Evolutionary conservation across 1,140 invertebrate genomes (phyloP), one percentile per base, ranked within the genome.

Genomic region (Homalodisca vitripennis): DNA sequence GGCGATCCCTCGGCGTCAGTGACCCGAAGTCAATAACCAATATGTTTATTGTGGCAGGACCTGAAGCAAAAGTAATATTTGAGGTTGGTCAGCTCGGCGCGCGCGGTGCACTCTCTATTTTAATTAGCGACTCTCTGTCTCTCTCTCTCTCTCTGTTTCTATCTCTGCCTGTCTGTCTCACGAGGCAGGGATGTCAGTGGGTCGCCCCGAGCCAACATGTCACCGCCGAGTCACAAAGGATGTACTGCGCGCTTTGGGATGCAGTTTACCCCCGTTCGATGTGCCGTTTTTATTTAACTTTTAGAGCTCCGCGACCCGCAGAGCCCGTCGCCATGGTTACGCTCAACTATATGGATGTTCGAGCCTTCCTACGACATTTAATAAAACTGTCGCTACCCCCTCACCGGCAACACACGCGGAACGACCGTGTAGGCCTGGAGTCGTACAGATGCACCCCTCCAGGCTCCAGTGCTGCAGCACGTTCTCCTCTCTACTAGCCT

Each of bases 271-370:
- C 60, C 32, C 62, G 17, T 20, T 34, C 63, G 10, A 41, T 17
- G 22, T n/a, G 60, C 17, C 55, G 31, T 68, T 60, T 57, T 60
- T 30, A 34, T 57, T 68, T 68, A 60, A 32, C 51, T 68, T 68
- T 66, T 47, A 14, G 22, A 31, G 31, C n/a, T 63, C 34, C 60
- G 30, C 55, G 6, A 60, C 3, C 20, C 63, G 32, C 41, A 22
- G 26, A 66, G 63, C 34, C 20, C 31, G 63, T 66, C 22, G n/a
- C 41, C 26, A 66, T 66, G 63, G 62, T 13, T 34, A 64, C 62
- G n/a, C 12, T 20, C 13, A 20, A 29, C 60, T 51, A 51, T 41
- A 41, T 41, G 34, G 6, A 41, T 51, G 48, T 51, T 20, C 3
- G 3, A 51, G 22, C 48, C 14, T 3, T 10, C 3, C 55, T 60